Base-by-base conservation (phyloP, 2,113 vertebrate genomes). In the Limanda limanda region DNA sequence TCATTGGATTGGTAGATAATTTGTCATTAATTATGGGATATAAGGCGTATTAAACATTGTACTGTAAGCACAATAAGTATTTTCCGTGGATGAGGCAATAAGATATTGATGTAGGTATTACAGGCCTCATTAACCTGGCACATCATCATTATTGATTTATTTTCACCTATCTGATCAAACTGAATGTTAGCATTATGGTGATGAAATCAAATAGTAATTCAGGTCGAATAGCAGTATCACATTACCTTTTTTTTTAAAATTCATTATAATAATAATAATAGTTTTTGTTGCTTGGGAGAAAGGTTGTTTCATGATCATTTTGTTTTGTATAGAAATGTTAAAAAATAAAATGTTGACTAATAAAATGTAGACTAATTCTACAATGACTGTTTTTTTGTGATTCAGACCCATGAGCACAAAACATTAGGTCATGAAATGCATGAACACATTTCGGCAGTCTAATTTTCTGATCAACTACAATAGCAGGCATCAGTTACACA, bases 401-500 rank as follows among this genome's bases (percentile, higher is more conserved):
- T 42, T 3, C 35, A 23, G 7, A 37, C 48, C 14, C 3, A 4
- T 20, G 20, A 37, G 24, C 8, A 58, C 10, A 54, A 17, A 6
- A 13, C 23, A 68, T 35, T 69, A 61, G 9, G 61, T 61, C n/a
- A 1, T 55, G 69, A 11, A 77, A 68, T 69, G 70, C 48, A 74
- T 13, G 13, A 35, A 54, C 42, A 45, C 42, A 45, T 51, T 51
- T 6, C 48, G 8, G 20, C 45, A 1, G 35, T 35, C 35, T 35
- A 8, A 13, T 45, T 45, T 45, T 14, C 42, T 45, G 4, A 12
- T 45, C 42, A 45, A 45, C 13, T 45, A 14, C 42, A 45, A 45
- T 45, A 45, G 12, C 42, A 45, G 2, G 2, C 13, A 13, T 45
- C 42, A 45, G 42, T 45, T 45, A 13, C 42, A 45, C 14, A 45